Conservation (phyloP, 2,888 invertebrate genomes). For the Leucophenga maculata region DNA sequence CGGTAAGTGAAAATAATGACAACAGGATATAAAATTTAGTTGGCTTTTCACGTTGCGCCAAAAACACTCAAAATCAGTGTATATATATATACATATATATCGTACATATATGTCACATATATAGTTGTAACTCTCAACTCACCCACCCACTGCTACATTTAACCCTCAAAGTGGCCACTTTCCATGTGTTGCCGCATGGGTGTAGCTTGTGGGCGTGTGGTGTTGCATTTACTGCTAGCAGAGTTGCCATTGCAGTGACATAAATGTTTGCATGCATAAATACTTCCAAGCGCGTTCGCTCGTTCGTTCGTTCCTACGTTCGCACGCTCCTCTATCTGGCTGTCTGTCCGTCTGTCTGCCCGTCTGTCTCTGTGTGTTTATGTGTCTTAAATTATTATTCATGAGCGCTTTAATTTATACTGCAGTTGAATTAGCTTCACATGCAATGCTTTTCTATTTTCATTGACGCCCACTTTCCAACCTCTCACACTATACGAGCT, state of each 20-base stretch:
- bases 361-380: neutral
- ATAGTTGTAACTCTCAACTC: too few species aligned
- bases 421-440: constrained; percentile 47
- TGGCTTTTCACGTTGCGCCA: constrained; percentile 50
- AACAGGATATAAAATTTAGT: constrained; percentile 58
- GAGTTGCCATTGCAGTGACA: neutral
- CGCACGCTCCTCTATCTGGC: neutral
- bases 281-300: constrained; percentile 1
- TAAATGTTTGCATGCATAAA: constrained; percentile 13
- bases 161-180: constrained; percentile 5
- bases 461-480: neutral
- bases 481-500: too few species aligned
- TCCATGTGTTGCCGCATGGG: neutral
- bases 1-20: constrained; percentile 58
- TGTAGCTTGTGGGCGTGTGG: neutral
- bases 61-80: constrained; percentile 8
- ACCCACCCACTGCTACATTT: neutral
- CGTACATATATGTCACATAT: constrained; percentile 3
- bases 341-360: too few species aligned
- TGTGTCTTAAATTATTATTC: constrained; percentile 63
- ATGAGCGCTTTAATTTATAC: constrained; percentile 62
- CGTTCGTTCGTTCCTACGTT: constrained; percentile 37
- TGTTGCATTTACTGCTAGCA: neutral
- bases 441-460: constrained; percentile 1
- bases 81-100: constrained; percentile 27